Base-by-base conservation (phyloP, 1,140 invertebrate genomes). In the Neodiprion fabricii region DNA sequence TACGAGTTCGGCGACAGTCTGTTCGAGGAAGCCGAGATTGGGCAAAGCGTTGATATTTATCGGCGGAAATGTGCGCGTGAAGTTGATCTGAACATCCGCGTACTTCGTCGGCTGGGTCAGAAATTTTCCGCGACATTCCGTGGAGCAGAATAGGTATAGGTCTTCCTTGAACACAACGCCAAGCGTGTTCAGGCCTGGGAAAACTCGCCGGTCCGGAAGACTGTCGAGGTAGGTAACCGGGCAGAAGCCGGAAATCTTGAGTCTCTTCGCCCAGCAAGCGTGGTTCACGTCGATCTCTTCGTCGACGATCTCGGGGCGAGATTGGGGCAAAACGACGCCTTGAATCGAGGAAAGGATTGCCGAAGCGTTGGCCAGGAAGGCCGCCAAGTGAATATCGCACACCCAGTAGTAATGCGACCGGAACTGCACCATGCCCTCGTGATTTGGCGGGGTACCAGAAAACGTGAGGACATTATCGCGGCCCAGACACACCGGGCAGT, bases 191-290 rank as follows among this genome's bases (percentile, higher is more conserved):
- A 73, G 81, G 10, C 91, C 91, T 28, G 78, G 82, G 21, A 84
- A 78, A 40, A 91, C 78, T 74, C 78, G 83, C 76, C 88, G 86
- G 7, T 81, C 76, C 9, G 90, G 89, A 67, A 89, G 79, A 75
- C 87, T 85, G 49, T 90, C 86, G 14, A 88, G 87, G 74, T 91
- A 91, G 70, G 90, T 91, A 0, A 92, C 91, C 3, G 91, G 83
- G 79, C 92, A 92, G 67, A 87, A 83, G 0, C 91, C 91, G 75
- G 86, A 82, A 81, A 89, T 87, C 71, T 88, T 88, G 40, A 90
- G 76, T 68, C 83, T 78, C 76, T 77, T 78, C 0, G 71, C 50
- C 79, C 78, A 82, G n/a, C 78, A 83, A 9, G 72, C 12, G 40
- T 80, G 79, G 9, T 81, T 67, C 47, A 74, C 3, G 70, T 80